Base-by-base conservation (phyloP, 1,140 invertebrate genomes). In the Brachionus sp. region DNA sequence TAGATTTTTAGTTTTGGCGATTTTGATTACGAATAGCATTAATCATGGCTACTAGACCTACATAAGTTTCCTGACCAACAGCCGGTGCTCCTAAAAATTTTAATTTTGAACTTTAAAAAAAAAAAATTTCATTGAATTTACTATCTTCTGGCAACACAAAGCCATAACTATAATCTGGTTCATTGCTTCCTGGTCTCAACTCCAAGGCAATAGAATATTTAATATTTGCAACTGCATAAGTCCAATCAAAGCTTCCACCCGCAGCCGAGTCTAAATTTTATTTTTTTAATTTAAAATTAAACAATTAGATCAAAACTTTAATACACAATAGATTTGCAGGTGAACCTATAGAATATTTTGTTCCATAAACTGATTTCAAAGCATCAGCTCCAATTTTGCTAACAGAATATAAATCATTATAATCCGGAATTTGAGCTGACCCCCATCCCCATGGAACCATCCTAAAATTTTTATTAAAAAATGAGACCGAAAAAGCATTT, bases 191-290 rank as follows among this genome's bases (percentile, higher is more conserved):
- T 37, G 82, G 82, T 53, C 66, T 62, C 33, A 86, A 78, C 37
- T 86, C 86, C n/a, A 85, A 64, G 13, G 84, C 84, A 53, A 84
- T 85, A 0, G 85, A 53, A 33, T 85, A 86, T 42, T 84, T 84
- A 13, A 85, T 84, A 9, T 77, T 73, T 10, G 84, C 84, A 16
- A 37, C 33, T 4, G 73, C 77, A 46, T 85, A 84, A 13, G 84
- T 82, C 85, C 85, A 86, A 70, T 86, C 85, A 53, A 83, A 80
- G 4, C 84, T 84, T n/a, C 84, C 80, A 5, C 86, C 86, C 6
- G 84, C 77, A 50, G 66, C 42, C 9, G 77, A 33, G 23, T 66
- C 46, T 80, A 29, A 62, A 25, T 19, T 33, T 44, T n/a, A n/a
- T 37, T 44, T 77, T 77, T 50, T 57, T 39, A 57, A n/a, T 50